Evolutionary conservation across 2,888 invertebrate genomes (phyloP), one percentile per base, ranked within the genome.

Genomic region (Tanypteryx hageni): DNA sequence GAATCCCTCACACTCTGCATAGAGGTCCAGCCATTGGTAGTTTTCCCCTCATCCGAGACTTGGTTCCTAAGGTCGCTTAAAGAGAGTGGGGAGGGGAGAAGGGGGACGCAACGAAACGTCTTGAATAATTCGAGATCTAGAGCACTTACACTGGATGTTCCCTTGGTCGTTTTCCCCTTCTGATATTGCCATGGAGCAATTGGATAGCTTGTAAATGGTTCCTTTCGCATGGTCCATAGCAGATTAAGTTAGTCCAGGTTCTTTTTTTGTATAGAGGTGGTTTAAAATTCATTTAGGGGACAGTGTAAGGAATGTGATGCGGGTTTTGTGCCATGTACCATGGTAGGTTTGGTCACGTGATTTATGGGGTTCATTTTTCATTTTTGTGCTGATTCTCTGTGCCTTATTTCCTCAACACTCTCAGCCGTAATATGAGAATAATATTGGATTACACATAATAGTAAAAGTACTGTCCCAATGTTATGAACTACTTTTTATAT

Each of bases 161-260:
- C 76, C 22, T 76, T 7, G 76, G 76, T 22, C 64, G 64, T 64
- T 64, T n/a, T 14, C 64, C 64, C 8, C 68, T 68, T 13, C 76
- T 76, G 22, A 76, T 44, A 44, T 44, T 44, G 44, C 5, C 44
- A 44, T 27, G 76, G 76, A 27, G 76, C 76, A 22, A 76, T 76
- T 76, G 11, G 76, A 76, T 76, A 13, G 76, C 76, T 27, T 27
- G 9, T 27, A 13, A 76, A 76, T 76, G 22, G 76, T 22, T 13
- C 27, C 76, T 27, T 7, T 76, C 76, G 76, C 76, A 76, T 76
- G 76, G 76, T 76, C 22, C 76, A 27, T 76, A 76, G 22, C 76
- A 27, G 76, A 76, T 76, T 76, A 76, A 27, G 22, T 76, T 76
- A 76, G 22, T 22, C 76, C 76, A 4, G 27, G 76, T 7, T 10